Percentiles rank a stretch among this genome's conserved stretches.
These are phyloP conservation scores for Brachionus asplanchnoidis DNA, from an alignment of 1,140 invertebrate species.

Conservation along the genomic window DNA sequence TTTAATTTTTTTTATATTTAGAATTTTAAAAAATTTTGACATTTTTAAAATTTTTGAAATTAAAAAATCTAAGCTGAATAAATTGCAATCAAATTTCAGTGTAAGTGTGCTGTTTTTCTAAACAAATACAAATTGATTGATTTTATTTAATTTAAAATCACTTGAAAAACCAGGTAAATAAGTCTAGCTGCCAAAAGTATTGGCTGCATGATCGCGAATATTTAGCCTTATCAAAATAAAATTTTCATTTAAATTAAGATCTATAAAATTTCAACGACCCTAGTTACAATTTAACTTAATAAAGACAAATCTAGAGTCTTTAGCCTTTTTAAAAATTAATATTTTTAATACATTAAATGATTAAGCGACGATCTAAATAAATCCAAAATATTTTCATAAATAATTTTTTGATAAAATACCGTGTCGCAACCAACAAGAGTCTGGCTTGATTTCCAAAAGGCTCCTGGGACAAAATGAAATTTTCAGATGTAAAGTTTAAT, in stretches of 20 bases:
- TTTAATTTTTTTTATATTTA: too few relatives aligned
- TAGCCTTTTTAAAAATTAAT: background rate
- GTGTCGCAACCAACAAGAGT: background rate
- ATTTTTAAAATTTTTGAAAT: too few relatives aligned
- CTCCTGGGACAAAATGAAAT: background rate
- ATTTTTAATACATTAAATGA: conserved; percentile 10
- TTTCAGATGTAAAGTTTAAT: background rate
- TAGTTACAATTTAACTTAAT: background rate
- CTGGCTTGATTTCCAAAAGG: background rate
- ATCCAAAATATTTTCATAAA: background rate
- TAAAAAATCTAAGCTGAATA: too few relatives aligned
- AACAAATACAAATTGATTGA: too few relatives aligned
- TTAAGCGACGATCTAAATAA: background rate
- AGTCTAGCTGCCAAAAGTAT: background rate
- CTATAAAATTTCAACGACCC: background rate
- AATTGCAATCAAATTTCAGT: too few relatives aligned
- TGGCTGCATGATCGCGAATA: background rate
- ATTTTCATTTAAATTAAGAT: background rate
- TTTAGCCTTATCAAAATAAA: background rate
- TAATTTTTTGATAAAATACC: background rate
- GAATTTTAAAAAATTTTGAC: too few relatives aligned
- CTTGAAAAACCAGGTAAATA: too few relatives aligned
- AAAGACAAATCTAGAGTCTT: conserved; percentile 1
- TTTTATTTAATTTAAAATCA: too few relatives aligned
- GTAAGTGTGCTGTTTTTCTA: too few relatives aligned